These are phyloP conservation scores for Casuarius casuarius DNA, from an alignment of 2,113 vertebrate genomes.

Conservation along the genomic window DNA sequence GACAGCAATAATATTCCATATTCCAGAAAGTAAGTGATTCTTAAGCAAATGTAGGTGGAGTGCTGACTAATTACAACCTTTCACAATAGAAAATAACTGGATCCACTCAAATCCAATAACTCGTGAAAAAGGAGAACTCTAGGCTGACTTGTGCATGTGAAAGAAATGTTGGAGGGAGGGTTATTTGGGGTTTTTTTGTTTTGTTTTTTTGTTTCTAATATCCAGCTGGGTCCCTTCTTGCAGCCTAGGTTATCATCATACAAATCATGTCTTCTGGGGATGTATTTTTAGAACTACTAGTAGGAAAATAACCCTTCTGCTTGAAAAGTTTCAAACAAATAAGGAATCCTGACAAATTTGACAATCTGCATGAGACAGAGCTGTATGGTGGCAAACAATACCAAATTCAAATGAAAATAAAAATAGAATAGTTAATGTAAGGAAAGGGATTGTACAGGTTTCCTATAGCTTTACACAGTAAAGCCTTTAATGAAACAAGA, in stretches of 20 bases:
- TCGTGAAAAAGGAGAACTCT: background rate
- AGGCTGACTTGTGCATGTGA: background rate
- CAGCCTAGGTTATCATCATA: background rate
- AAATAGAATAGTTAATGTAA: background rate
- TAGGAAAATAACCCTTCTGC: slow-evolving; percentile 10
- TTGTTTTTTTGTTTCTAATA: background rate
- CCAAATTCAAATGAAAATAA: slow-evolving; percentile 5
- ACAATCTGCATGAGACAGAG: background rate
- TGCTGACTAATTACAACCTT: slow-evolving; percentile 2
- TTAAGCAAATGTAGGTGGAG: background rate
- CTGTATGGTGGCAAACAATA: slow-evolving; percentile 7
- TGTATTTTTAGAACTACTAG: slow-evolving; percentile 25
- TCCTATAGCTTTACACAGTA: background rate
- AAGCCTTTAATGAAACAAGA: slow-evolving; percentile 11
- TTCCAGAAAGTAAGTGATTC: background rate
- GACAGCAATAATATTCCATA: background rate
- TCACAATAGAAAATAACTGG: background rate
- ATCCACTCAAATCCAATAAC: background rate
- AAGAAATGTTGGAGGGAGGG: background rate
- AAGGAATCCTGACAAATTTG: slow-evolving; percentile 22
- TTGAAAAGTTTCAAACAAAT: slow-evolving; percentile 45
- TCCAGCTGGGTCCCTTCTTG: background rate
- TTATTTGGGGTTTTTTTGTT: background rate
- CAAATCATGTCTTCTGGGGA: background rate
- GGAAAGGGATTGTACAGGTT: background rate